Conservation (phyloP, 2,888 invertebrate genomes). For the Cerceris rybyensis region DNA sequence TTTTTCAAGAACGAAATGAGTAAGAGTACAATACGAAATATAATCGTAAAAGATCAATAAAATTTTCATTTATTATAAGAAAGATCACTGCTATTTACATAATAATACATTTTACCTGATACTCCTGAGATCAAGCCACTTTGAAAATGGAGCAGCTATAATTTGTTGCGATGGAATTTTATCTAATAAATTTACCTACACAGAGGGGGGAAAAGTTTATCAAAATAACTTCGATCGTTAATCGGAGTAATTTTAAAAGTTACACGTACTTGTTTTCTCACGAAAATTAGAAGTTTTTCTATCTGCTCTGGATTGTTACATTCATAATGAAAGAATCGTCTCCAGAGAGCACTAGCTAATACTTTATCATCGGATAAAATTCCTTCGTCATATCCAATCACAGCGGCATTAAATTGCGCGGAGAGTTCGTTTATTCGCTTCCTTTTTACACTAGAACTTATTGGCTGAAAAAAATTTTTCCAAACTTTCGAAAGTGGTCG, state of each 20-base stretch:
- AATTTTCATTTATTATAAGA: slow-evolving; percentile 17
- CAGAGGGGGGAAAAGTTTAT: not conserved
- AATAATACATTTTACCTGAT: slow-evolving; percentile 68
- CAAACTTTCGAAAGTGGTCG: not conserved
- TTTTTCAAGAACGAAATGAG: too few species aligned
- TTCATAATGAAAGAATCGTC: slow-evolving; percentile 88
- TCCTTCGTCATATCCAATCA: slow-evolving; percentile 95
- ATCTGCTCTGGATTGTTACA: slow-evolving; percentile 86
- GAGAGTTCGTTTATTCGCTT: slow-evolving; percentile 87
- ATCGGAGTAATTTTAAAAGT: not conserved
- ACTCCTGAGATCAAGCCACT: slow-evolving; percentile 69
- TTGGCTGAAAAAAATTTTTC: slow-evolving; percentile 83
- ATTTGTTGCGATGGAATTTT: slow-evolving; percentile 56
- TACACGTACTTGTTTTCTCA: slow-evolving; percentile 84
- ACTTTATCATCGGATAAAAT: slow-evolving; percentile 88
- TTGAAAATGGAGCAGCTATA: slow-evolving; percentile 23
- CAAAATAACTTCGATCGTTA: slow-evolving; percentile 1
- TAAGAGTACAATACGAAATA: not conserved
- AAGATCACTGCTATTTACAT: slow-evolving; percentile 35
- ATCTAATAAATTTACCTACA: slow-evolving; percentile 64
- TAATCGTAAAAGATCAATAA: not conserved
- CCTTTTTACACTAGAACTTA: slow-evolving; percentile 85
- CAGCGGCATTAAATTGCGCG: slow-evolving; percentile 91
- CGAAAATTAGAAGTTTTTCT: slow-evolving; percentile 88
- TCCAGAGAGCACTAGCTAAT: slow-evolving; percentile 93